Conservation (phyloP, 1,140 invertebrate genomes). For the Adoxophyes honmai region DNA sequence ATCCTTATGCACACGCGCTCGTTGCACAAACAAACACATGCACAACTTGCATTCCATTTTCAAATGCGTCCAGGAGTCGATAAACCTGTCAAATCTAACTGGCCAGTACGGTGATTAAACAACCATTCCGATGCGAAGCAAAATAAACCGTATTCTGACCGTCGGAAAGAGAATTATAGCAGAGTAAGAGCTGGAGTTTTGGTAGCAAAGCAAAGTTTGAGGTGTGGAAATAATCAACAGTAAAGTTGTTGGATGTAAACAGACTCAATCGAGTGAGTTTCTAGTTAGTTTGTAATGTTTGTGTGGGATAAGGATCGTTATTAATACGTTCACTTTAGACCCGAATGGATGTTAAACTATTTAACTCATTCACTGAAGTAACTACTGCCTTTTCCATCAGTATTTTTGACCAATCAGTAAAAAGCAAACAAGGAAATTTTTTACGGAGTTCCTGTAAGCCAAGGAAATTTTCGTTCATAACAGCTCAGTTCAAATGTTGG, state of each 20-base stretch:
- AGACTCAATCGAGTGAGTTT: constrained; percentile 47
- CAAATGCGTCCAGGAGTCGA: constrained; percentile 39
- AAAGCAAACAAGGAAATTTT: no score
- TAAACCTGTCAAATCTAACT: constrained; percentile 65
- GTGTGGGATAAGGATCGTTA: constrained; percentile 24
- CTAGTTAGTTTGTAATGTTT: no score
- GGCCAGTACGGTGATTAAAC: constrained; percentile 46
- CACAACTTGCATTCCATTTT: constrained; percentile 27
- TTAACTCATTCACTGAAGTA: no score
- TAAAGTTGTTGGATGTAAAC: constrained; percentile 54
- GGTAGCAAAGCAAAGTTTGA: constrained; percentile 30
- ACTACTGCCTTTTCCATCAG: no score
- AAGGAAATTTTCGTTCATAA: no score
- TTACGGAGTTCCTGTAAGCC: no score
- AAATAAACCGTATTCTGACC: constrained; percentile 6
- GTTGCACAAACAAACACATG: no score
- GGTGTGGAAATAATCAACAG: constrained; percentile 64
- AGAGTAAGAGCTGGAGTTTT: constrained; percentile 17
- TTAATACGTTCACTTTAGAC: no score
- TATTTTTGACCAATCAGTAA: no score
- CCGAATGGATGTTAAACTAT: no score
- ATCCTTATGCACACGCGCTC: no score
- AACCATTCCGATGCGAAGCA: constrained; percentile 9
- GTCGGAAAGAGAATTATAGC: constrained; percentile 17
- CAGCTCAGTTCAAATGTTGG: no score